Conservation (phyloP, 2,888 invertebrate species). For the Tolmerus cingulatus region DNA sequence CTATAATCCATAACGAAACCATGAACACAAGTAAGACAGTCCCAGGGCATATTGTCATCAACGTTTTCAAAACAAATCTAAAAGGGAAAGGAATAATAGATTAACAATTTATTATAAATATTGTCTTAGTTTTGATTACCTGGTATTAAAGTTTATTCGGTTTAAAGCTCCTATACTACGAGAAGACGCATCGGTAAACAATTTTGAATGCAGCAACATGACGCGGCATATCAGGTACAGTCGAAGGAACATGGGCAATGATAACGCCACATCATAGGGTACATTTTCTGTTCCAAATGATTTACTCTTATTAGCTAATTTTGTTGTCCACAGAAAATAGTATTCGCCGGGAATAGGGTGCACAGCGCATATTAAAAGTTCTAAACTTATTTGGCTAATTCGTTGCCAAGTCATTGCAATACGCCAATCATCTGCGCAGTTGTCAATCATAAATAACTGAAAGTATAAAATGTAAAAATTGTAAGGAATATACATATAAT, state of each 20-base stretch:
- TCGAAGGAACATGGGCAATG: constrained; percentile 99
- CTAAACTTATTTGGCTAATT: constrained; percentile 89
- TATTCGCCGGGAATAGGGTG: constrained; percentile 98
- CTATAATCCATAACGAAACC: constrained; percentile 99
- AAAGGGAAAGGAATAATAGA: not conserved
- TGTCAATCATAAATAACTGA: constrained; percentile 99
- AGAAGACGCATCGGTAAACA: constrained; percentile 99
- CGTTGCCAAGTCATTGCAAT: constrained; percentile 99
- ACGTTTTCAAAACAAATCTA: constrained; percentile 92
- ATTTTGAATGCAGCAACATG: constrained; percentile 98
- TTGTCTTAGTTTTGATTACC: constrained; percentile 57
- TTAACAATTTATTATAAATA: not conserved
- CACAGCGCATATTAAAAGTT: constrained; percentile 94
- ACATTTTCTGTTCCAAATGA: constrained; percentile 76
- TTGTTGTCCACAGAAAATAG: constrained; percentile 95
- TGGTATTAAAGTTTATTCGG: constrained; percentile 98
- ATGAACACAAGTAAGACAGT: constrained; percentile 98
- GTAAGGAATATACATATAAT: too few relatives aligned
- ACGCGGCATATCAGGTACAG: constrained; percentile 99
- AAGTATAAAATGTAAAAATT: not conserved
- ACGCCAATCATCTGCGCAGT: constrained; percentile 99
- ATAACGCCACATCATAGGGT: constrained; percentile 95
- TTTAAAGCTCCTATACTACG: constrained; percentile 97
- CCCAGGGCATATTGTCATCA: constrained; percentile 99
- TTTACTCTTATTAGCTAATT: constrained; percentile 87